These are phyloP conservation scores for Thumatha senex DNA, from an alignment of 2,888 invertebrate genomes.

Conservation along the genomic window DNA sequence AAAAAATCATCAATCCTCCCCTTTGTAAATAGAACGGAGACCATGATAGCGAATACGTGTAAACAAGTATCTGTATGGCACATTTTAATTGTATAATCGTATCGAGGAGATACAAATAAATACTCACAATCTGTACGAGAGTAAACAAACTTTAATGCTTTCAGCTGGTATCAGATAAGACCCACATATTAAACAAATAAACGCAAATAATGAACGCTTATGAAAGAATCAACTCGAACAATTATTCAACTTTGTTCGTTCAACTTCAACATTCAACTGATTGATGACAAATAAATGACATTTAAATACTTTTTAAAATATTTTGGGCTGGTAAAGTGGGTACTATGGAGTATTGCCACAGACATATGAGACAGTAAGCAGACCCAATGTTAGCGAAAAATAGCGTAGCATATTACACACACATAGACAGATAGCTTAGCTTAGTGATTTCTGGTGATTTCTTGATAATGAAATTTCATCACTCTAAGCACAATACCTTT, in stretches of 20 bases:
- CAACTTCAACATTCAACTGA: too few relatives aligned
- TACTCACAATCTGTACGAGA: conserved; percentile 61
- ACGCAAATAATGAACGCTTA: conserved; percentile 59
- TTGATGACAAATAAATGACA: conserved; percentile 26
- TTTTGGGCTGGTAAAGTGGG: too few relatives aligned
- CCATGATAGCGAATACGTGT: conserved; percentile 71
- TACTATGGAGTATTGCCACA: too few relatives aligned
- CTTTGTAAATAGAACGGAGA: conserved; percentile 72
- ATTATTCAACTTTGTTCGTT: conserved; percentile 35
- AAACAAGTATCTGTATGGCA: conserved; percentile 63
- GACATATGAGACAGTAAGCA: too few relatives aligned
- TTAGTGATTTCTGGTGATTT: too few relatives aligned
- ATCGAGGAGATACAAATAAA: conserved; percentile 13
- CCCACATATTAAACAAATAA: conserved; percentile 71
- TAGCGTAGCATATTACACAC: too few relatives aligned
- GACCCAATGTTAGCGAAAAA: too few relatives aligned
- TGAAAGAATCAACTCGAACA: conserved; percentile 54
- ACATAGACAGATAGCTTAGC: too few relatives aligned
- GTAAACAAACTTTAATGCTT: conserved; percentile 50
- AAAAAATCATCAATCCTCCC: conserved; percentile 63
- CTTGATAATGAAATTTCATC: too few relatives aligned
- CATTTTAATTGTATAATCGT: conserved; percentile 34
- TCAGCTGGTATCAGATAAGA: conserved; percentile 56
- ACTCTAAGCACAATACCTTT: too few relatives aligned
- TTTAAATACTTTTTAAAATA: conserved; percentile 1